phyloP scores from a whole-genome alignment of 2,113 vertebrate species.

The Eulacestoma nigropectus region DNA sequence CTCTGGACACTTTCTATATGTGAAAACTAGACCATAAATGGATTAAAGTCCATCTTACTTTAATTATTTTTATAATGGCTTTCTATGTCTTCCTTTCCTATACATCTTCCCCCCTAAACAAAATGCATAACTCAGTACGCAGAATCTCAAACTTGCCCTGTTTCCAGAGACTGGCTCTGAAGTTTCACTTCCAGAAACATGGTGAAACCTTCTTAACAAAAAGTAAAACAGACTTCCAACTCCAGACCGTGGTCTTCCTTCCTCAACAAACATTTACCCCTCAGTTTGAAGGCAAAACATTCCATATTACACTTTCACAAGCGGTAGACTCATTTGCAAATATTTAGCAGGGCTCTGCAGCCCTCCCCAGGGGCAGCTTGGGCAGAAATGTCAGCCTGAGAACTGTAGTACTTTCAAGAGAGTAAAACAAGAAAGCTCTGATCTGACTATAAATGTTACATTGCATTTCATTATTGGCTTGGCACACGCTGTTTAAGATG shows the following conservation, averaged over 20 bases:
- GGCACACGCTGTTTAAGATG: neutral
- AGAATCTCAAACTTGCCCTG: neutral
- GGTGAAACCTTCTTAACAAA: neutral
- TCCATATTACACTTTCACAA: neutral
- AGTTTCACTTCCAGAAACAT: neutral
- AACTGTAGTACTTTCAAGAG: neutral
- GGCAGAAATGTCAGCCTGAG: constrained; percentile 21
- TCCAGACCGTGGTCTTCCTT: neutral
- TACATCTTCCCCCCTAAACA: neutral
- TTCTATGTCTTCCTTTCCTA: neutral
- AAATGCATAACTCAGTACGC: neutral
- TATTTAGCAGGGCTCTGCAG: neutral
- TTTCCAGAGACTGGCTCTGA: neutral
- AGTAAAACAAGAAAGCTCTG: constrained; percentile 13
- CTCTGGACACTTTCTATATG: neutral
- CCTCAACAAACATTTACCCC: neutral
- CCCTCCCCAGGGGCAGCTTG: neutral
- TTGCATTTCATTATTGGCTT: constrained; percentile 24
- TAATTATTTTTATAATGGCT: neutral
- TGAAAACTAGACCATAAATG: neutral
- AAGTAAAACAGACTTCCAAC: neutral
- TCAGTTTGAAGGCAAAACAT: neutral
- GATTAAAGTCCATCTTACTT: neutral
- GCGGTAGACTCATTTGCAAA: neutral
- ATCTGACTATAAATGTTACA: constrained; percentile 31